phyloP scores from a whole-genome alignment of 2,888 invertebrate genomes.

The Pemphredon lugubris region DNA sequence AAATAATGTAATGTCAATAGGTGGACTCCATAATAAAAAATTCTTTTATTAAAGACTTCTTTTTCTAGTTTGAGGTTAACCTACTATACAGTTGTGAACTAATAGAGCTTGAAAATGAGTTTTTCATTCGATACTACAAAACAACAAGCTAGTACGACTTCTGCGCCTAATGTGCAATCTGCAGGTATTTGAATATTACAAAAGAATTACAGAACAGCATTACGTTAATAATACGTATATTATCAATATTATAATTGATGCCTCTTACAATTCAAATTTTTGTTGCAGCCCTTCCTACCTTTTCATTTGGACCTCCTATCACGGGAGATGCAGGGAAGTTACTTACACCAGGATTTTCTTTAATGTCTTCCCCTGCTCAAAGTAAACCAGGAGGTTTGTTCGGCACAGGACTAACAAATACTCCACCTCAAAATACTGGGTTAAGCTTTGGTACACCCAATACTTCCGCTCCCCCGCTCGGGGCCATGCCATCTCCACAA shows the following conservation, averaged over 20 bases:
- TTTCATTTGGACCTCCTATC: constrained; percentile 72
- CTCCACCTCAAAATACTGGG: constrained; percentile 50
- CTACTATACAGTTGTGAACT: not conserved
- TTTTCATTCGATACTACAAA: constrained; percentile 36
- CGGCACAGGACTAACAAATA: constrained; percentile 74
- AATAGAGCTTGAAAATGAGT: constrained; percentile 60
- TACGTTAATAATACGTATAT: not conserved
- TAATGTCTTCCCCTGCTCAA: constrained; percentile 75
- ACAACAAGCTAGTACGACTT: constrained; percentile 10
- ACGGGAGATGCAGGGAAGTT: constrained; percentile 81
- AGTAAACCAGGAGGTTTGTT: constrained; percentile 76
- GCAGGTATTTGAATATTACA: constrained; percentile 26
- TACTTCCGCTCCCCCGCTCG: constrained; percentile 32
- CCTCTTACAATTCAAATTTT: not conserved
- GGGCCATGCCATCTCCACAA: constrained; percentile 21
- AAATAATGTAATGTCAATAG: not conserved
- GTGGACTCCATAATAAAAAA: not conserved
- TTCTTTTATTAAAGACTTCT: not conserved
- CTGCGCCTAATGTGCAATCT: constrained; percentile 5
- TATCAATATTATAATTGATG: not conserved
- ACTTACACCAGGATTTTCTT: constrained; percentile 78
- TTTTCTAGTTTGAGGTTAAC: not conserved
- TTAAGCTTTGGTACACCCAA: constrained; percentile 55
- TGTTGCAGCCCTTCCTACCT: constrained; percentile 38
- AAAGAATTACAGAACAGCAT: not conserved